Conservation (phyloP, 2,113 vertebrate species). For the Vulpes lagopus region DNA sequence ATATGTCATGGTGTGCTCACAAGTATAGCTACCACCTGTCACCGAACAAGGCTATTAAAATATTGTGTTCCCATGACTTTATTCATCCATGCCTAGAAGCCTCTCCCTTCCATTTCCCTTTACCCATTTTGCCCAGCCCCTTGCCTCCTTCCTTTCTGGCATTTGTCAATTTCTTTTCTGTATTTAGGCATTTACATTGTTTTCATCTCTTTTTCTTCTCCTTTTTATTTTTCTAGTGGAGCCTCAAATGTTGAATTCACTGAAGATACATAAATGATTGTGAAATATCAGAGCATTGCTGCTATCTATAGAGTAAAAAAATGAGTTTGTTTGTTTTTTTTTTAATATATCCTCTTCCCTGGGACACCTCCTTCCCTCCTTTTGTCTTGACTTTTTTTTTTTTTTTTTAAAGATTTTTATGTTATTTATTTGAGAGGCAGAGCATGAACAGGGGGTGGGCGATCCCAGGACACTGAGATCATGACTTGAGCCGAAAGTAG, state of each 20-base stretch:
- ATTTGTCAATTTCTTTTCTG: background rate
- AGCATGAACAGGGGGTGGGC: background rate
- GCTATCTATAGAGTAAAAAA: background rate
- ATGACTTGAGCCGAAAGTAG: background rate
- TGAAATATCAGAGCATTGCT: background rate
- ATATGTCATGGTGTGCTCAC: background rate
- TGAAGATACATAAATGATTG: background rate
- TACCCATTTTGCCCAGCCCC: background rate
- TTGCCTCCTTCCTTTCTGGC: background rate
- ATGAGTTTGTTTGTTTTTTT: background rate
- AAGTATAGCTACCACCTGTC: background rate
- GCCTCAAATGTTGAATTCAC: background rate
- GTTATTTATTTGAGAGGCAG: background rate
- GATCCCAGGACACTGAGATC: background rate
- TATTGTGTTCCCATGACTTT: background rate
- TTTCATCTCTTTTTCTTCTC: background rate
- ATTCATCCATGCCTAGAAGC: background rate
- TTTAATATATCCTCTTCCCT: background rate
- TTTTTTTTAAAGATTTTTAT: background rate
- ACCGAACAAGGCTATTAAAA: background rate
- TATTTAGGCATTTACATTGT: background rate
- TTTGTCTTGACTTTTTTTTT: background rate
- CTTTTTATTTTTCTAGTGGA: background rate
- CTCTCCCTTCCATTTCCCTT: background rate
- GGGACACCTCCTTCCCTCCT: background rate